Conservation (phyloP, 92 coral and sea anemone genomes). For the Paragorgia papillata region DNA sequence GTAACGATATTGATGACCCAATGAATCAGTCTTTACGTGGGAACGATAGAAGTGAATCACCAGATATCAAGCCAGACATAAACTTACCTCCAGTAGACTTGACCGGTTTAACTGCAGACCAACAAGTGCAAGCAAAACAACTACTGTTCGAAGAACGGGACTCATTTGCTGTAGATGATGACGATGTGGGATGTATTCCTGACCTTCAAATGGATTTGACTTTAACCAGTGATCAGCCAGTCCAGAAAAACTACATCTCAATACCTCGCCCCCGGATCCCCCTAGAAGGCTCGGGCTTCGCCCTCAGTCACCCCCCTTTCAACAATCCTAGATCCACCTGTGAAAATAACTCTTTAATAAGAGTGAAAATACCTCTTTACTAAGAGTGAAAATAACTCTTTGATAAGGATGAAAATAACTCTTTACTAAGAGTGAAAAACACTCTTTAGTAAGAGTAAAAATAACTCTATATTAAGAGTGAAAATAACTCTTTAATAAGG, state of each 20-base stretch:
- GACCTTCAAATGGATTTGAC: conserved; percentile 54
- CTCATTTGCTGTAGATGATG: conserved; percentile 40
- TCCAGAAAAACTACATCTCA: conserved; percentile 52
- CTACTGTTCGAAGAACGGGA: conserved; percentile 43
- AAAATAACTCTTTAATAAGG: too few species aligned
- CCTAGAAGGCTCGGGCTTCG: too few species aligned
- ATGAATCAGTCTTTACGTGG: background rate
- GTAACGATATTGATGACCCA: background rate
- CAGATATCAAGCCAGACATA: background rate
- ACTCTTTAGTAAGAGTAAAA: too few species aligned
- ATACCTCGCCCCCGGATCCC: background rate
- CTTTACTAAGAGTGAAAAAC: too few species aligned
- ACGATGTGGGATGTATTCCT: conserved; percentile 44
- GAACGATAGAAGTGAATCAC: background rate
- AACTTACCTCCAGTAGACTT: conserved; percentile 26
- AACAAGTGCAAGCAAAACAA: conserved; percentile 16
- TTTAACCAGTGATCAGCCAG: conserved; percentile 40
- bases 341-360: too few species aligned
- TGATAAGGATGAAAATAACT: too few species aligned
- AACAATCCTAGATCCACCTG: too few species aligned
- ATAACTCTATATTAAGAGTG: too few species aligned
- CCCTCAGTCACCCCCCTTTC: too few species aligned
- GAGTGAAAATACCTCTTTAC: too few species aligned
- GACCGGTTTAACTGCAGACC: conserved; percentile 22
- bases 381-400: too few species aligned